Base-by-base conservation (phyloP, 1,140 invertebrate genomes). In the Tribolium madens region DNA sequence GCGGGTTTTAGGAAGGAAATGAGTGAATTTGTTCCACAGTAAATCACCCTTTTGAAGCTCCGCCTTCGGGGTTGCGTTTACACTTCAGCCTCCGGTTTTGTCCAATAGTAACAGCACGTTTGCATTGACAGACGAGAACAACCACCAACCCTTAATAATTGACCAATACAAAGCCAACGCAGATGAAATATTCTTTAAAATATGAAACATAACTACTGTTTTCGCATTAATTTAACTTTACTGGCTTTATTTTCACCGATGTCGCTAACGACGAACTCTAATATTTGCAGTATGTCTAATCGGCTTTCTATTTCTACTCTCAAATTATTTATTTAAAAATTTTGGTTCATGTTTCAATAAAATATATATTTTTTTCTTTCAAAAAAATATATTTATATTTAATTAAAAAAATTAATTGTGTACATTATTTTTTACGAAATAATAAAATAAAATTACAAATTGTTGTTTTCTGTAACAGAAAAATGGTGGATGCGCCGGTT, bases 61-160 rank as follows among this genome's bases (percentile, higher is more conserved):
- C 81, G 81, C 81, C 81, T 80, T 73, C 68, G 79, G 81, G 81
- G 79, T 75, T 82, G 81, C 75, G 81, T 82, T 80, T 82, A 81
- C 77, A 82, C 76, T 81, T 79, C 75, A 81, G 78, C 72, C 76
- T 64, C 75, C 64, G 57, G 68, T 57, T 77, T 80, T 80, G 78
- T 80, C 81, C 81, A 82, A 82, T 82, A 64, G 76, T 73, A 53
- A 21, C 15, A 26, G 68, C 69, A 75, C 57, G 47, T 73, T 73
- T 57, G 60, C 75, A 75, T 57, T 75, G 73, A 60, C 21, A 76
- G 79, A 75, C 77, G 53, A 75, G 50, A 71, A 50, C 77, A 80
- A 78, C 74, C 64, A 78, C 81, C 81, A 80, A 82, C 69, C 81
- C 78, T 80, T 82, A 82, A 76, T 69, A 77, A 57, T 73, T 76